Evolutionary conservation across 2,797 vertebrate genomes (phyloP).

Genomic region (Gila robusta): DNA sequence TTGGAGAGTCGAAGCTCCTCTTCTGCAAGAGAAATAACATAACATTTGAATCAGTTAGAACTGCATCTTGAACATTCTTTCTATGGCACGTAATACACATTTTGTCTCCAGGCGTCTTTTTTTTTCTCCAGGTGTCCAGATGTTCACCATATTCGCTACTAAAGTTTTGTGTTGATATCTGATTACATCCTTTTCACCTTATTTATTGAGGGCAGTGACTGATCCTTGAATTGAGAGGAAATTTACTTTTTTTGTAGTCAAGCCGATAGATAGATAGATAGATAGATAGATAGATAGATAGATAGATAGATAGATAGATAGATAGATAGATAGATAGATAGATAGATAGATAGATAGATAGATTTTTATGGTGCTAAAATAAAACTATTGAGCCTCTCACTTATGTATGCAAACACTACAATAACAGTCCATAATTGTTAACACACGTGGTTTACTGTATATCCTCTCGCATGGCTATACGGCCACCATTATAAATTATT

Average conservation of each 20-base stretch:
- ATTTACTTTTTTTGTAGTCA: not conserved
- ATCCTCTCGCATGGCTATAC: not conserved
- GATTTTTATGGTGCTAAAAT: too few species aligned
- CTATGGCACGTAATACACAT: constrained; percentile 2
- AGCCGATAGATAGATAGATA: constrained; percentile 3
- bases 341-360: not conserved
- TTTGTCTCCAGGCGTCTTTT: constrained; percentile 17
- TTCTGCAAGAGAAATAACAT: constrained; percentile 54
- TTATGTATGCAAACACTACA: constrained; percentile 4
- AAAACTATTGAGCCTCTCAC: not conserved
- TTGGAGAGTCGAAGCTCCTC: constrained; percentile 45
- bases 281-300: constrained; percentile 25
- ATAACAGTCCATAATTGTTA: not conserved
- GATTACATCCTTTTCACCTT: not conserved
- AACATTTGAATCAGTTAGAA: constrained; percentile 28
- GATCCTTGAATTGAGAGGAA: constrained; percentile 4
- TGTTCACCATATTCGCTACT: not conserved
- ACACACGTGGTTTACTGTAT: not conserved
- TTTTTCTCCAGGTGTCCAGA: constrained; percentile 15
- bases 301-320: constrained; percentile 11
- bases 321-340: not conserved
- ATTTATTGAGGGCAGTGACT: not conserved
- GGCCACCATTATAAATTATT: not conserved
- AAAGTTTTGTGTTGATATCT: constrained; percentile 8
- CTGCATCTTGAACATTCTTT: constrained; percentile 19